Percentiles rank a stretch among this genome's conserved stretches.
Conservation (phyloP, 2,888 invertebrate genomes). For the Leucania comma region DNA sequence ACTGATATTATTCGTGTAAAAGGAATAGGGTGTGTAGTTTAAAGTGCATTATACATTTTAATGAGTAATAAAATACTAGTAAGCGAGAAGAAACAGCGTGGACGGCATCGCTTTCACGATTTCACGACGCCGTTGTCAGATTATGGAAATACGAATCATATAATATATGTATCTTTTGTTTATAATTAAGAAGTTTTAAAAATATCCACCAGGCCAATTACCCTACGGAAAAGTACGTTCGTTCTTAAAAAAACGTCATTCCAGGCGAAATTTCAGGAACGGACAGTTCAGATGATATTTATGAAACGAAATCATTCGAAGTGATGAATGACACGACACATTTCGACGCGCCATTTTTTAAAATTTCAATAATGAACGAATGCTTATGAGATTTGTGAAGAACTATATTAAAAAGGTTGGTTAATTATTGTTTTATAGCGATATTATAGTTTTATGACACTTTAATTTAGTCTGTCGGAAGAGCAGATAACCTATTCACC, state of each 20-base stretch:
- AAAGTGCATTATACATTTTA: constrained; percentile 34
- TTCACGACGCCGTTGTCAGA: constrained; percentile 49
- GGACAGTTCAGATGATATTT: constrained; percentile 4
- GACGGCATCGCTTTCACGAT: constrained; percentile 65
- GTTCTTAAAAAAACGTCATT: constrained; percentile 37
- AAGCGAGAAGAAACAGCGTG: constrained; percentile 31
- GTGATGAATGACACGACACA: constrained; percentile 21
- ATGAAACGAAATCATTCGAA: constrained; percentile 30
- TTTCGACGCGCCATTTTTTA: constrained; percentile 26
- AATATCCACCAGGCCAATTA: constrained; percentile 24
- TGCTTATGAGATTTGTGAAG: constrained; percentile 4
- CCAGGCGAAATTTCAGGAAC: constrained; percentile 19
- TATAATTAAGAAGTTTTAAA: constrained; percentile 15
- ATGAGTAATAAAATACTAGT: constrained; percentile 54
- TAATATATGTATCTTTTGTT: constrained; percentile 32
- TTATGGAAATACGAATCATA: constrained; percentile 21
- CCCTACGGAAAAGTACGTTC: constrained; percentile 11
- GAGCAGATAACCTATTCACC: constrained; percentile 54
- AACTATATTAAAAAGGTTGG: constrained; percentile 2
- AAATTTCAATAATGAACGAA: constrained; percentile 11
- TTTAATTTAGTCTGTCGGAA: constrained; percentile 44
- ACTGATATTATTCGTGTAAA: not conserved
- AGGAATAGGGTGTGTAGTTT: constrained; percentile 1
- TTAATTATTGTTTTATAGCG: constrained; percentile 22
- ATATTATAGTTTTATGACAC: constrained; percentile 36